Evolutionary conservation across 1,140 invertebrate genomes (phyloP).

Genomic region (Ylistrum balloti): DNA sequence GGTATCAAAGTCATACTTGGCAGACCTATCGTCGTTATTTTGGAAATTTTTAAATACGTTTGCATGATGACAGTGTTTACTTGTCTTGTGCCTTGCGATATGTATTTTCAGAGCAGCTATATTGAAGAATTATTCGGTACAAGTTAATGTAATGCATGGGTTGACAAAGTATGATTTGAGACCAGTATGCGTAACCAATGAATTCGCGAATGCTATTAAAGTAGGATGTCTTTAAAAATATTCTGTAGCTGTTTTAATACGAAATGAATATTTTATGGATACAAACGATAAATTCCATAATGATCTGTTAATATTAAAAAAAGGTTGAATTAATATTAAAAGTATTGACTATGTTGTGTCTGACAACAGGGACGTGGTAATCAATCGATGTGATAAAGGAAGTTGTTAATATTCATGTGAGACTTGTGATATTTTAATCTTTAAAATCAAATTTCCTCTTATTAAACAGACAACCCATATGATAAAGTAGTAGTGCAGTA

Average conservation of each 20-base stretch:
- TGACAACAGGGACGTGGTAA: background rate
- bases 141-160: background rate
- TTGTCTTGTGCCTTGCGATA: background rate
- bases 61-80: background rate
- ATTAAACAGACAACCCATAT: too few species aligned
- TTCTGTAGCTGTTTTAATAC: background rate
- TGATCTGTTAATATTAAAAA: background rate
- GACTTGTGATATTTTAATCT: background rate
- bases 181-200: background rate
- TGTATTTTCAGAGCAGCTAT: background rate
- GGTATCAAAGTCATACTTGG: too few species aligned
- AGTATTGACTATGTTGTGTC: background rate
- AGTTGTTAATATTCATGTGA: background rate
- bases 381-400: background rate
- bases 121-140: background rate
- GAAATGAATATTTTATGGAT: background rate
- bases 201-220: background rate
- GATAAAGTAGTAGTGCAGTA: too few species aligned
- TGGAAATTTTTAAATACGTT: background rate
- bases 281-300: background rate
- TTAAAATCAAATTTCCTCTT: too few species aligned
- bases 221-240: background rate
- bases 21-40: background rate
- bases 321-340: background rate
- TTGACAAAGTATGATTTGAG: background rate